Evolutionary conservation across 2,797 vertebrate species (phyloP).

Genomic region (Falco novaeseelandiae): DNA sequence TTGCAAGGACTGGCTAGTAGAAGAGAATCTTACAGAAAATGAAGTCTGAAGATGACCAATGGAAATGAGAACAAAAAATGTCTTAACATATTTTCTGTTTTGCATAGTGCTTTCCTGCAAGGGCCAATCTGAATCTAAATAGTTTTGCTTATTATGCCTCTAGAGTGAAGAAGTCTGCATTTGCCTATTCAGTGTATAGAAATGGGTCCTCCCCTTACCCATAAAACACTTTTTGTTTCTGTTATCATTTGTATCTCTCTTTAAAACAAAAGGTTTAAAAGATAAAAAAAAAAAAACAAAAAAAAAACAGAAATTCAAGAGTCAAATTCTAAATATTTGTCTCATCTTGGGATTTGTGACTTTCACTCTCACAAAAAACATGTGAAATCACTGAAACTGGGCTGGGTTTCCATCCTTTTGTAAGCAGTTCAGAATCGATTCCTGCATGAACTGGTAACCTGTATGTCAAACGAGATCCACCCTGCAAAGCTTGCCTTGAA

Average conservation of each 20-base stretch:
- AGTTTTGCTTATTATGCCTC: background rate
- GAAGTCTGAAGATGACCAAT: background rate
- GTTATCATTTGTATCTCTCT: background rate
- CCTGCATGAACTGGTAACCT: background rate
- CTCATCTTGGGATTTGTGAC: background rate
- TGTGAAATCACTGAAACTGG: fast-evolving
- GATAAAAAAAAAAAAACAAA: background rate
- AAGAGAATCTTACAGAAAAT: background rate
- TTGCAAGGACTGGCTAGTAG: background rate
- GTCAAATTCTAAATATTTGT: background rate
- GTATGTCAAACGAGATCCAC: background rate
- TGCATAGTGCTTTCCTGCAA: background rate
- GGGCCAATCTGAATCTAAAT: background rate
- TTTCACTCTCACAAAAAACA: background rate
- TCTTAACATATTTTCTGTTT: background rate
- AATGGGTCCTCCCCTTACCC: background rate
- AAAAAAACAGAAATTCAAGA: background rate
- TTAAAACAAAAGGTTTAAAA: background rate
- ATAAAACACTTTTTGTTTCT: background rate
- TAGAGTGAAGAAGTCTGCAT: background rate
- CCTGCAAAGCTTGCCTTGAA: background rate
- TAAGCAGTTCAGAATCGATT: background rate
- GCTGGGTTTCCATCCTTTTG: background rate
- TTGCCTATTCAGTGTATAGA: background rate
- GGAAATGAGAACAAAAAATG: background rate